Conservation (phyloP, 23 tunicate species). For the Diplosoma virens region DNA sequence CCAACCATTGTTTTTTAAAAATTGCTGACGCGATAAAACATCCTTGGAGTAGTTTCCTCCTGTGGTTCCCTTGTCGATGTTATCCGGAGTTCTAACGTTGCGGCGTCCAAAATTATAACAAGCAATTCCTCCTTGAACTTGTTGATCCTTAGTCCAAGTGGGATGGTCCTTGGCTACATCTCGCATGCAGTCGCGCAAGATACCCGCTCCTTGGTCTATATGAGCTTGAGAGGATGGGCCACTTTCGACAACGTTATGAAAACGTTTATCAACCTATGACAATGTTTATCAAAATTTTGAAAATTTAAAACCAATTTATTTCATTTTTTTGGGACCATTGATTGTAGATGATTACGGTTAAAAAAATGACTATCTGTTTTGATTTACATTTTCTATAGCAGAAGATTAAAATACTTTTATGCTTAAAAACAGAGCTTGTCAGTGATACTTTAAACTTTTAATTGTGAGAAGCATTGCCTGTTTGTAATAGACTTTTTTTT, state of each 20-base stretch:
- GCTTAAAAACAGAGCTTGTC: too few species aligned
- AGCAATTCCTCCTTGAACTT: slow-evolving; percentile 44
- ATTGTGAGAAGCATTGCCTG: too few species aligned
- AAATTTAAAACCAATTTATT: too few species aligned
- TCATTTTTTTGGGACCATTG: too few species aligned
- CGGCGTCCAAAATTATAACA: slow-evolving; percentile 28
- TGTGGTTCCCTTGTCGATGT: slow-evolving; percentile 9
- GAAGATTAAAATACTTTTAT: too few species aligned
- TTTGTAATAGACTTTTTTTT: too few species aligned
- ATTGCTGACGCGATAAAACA: not conserved
- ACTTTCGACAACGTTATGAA: not conserved
- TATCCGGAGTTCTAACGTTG: slow-evolving; percentile 10
- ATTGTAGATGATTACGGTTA: too few species aligned
- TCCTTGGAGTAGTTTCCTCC: not conserved
- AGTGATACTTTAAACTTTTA: too few species aligned
- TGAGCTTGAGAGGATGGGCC: not conserved
- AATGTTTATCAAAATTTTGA: too few species aligned
- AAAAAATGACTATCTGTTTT: too few species aligned
- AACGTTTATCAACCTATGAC: not conserved
- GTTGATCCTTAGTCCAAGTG: slow-evolving; percentile 27
- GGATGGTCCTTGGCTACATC: slow-evolving; percentile 24
- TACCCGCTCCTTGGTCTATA: slow-evolving; percentile 5
- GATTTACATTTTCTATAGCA: too few species aligned
- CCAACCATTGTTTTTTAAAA: not conserved
- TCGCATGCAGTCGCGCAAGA: not conserved